Evolutionary conservation across 2,113 vertebrate genomes (phyloP).

Genomic region (Fukomys damarensis): DNA sequence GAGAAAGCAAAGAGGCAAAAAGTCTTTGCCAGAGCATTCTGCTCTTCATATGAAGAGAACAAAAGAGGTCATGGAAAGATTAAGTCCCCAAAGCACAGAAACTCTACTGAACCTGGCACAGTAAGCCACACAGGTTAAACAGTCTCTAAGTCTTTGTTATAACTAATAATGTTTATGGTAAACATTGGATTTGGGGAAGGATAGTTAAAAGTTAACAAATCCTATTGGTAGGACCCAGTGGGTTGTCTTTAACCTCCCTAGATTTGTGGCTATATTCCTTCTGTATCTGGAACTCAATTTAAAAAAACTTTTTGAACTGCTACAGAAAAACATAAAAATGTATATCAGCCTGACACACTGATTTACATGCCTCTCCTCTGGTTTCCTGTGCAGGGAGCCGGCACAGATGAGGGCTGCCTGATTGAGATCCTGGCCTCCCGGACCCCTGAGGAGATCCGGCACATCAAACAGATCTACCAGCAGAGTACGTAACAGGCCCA

Average conservation of each 20-base stretch:
- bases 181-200: neutral
- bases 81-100: neutral
- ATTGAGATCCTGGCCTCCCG: slow-evolving; percentile 97
- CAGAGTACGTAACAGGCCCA: slow-evolving; percentile 84
- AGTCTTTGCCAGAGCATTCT: slow-evolving; percentile 40
- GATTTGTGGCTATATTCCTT: neutral
- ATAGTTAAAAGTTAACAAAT: neutral
- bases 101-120: neutral
- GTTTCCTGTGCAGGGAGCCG: slow-evolving; percentile 90
- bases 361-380: neutral
- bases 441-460: slow-evolving; percentile 87
- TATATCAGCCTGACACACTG: neutral
- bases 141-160: neutral
- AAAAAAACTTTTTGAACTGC: neutral
- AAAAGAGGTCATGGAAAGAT: neutral
- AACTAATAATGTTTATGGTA: neutral
- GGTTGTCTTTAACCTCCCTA: neutral
- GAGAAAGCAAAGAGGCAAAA: neutral
- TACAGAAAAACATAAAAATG: neutral
- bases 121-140: neutral
- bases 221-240: neutral
- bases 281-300: neutral
- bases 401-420: slow-evolving; percentile 96
- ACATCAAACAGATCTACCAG: slow-evolving; percentile 88
- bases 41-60: neutral